phyloP scores from a whole-genome alignment of 2,113 vertebrate species.

The Cichladusa arquata region DNA sequence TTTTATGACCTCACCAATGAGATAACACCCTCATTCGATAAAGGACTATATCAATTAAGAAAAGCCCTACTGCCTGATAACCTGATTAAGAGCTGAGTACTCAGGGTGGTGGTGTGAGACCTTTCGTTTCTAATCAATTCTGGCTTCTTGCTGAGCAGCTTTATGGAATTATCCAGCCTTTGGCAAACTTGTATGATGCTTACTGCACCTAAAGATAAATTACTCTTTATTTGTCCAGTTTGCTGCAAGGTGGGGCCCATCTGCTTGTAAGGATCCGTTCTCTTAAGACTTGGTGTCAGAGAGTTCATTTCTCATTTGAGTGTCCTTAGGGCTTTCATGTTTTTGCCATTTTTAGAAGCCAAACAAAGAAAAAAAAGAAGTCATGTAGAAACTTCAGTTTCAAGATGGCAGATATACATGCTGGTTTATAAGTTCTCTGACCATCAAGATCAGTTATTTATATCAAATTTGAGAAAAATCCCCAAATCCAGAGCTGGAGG shows the following conservation, averaged over 20 bases:
- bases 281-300: not conserved
- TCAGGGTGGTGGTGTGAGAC: slow-evolving; percentile 53
- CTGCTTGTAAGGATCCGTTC: not conserved
- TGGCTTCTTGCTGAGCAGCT: slow-evolving; percentile 17
- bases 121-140: slow-evolving; percentile 52
- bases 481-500: not conserved
- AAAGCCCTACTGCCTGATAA: slow-evolving; percentile 50
- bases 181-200: slow-evolving; percentile 39
- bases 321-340: not conserved
- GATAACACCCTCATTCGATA: slow-evolving; percentile 29
- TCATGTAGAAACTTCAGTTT: not conserved
- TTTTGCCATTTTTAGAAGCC: not conserved
- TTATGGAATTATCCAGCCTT: slow-evolving; percentile 55
- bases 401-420: not conserved
- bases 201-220: slow-evolving; percentile 47
- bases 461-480: not conserved
- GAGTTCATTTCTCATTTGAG: not conserved
- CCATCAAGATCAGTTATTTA: not conserved
- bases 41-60: slow-evolving; percentile 30
- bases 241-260: slow-evolving; percentile 16
- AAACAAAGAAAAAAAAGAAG: not conserved
- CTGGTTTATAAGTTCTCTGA: not conserved
- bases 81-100: slow-evolving; percentile 53
- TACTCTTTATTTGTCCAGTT: slow-evolving; percentile 35
- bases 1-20: slow-evolving; percentile 45